phyloP scores from a whole-genome alignment of 2,797 vertebrate genomes.

The Telmatherina bonti region DNA sequence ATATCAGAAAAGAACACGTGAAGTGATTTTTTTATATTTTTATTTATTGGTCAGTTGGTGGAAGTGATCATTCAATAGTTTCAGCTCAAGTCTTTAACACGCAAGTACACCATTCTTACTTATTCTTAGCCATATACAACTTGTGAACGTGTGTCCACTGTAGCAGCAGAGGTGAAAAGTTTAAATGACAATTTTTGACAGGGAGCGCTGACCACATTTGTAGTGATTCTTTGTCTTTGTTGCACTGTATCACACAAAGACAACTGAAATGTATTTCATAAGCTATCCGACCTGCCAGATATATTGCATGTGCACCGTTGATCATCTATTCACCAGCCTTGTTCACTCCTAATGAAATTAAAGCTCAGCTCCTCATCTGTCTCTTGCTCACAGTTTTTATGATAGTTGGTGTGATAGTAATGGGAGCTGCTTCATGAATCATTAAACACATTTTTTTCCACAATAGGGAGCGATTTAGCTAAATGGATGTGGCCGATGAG shows the following conservation, averaged over 20 bases:
- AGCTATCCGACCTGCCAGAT: neutral
- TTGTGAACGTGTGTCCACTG: too few species aligned
- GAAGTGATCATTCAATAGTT: too few species aligned
- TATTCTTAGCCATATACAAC: too few species aligned
- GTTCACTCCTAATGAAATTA: constrained; percentile 1
- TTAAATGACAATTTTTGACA: neutral
- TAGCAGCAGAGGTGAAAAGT: too few species aligned
- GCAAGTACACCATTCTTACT: too few species aligned
- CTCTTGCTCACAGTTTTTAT: constrained; percentile 10
- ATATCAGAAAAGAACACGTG: too few species aligned
- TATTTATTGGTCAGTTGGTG: too few species aligned
- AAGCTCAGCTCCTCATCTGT: neutral
- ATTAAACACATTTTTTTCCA: constrained; percentile 71
- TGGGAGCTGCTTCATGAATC: constrained; percentile 74
- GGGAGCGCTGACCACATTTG: neutral
- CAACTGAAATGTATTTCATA: constrained; percentile 9
- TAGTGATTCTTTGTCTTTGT: neutral
- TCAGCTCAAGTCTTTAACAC: too few species aligned
- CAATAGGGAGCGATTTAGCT: constrained; percentile 68
- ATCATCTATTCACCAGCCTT: constrained; percentile 1
- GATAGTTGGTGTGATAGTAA: constrained; percentile 48
- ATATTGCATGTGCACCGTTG: neutral
- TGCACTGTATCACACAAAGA: neutral
- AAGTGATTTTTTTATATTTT: too few species aligned
- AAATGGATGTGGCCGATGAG: constrained; percentile 74